Percentiles rank a stretch among this genome's conserved stretches.
Evolutionary conservation across 2,113 vertebrate genomes (phyloP).

Genomic region (Plecotus auritus): DNA sequence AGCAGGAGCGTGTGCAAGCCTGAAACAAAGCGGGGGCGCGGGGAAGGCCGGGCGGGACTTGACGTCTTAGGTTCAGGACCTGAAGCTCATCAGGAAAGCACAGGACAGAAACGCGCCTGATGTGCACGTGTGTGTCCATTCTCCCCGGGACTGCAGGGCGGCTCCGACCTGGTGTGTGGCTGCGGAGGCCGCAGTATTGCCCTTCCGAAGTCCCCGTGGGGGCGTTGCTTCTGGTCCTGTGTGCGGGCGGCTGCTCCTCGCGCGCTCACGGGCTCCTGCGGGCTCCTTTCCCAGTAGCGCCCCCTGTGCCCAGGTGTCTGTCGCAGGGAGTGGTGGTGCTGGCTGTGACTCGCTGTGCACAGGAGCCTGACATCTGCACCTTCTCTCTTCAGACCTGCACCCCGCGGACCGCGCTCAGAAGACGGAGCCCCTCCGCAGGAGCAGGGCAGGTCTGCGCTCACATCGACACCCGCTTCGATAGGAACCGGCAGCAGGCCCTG

Average conservation of each 20-base stretch:
- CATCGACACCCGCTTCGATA: background rate
- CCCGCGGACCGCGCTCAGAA: background rate
- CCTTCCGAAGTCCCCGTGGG: no score
- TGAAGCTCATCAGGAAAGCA: background rate
- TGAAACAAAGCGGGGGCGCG: no score
- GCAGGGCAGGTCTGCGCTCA: constrained; percentile 29
- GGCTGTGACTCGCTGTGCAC: background rate
- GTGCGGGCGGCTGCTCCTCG: no score
- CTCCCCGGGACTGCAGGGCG: no score
- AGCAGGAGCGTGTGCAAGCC: no score
- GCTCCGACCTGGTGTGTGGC: no score
- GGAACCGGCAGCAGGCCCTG: background rate
- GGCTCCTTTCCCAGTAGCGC: background rate
- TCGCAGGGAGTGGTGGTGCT: background rate
- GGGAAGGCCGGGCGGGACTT: background rate
- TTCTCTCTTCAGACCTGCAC: constrained; percentile 59
- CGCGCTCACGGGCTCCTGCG: no score
- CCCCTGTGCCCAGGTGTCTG: no score
- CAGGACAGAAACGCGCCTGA: background rate
- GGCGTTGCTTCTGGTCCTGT: no score
- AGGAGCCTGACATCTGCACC: constrained; percentile 37
- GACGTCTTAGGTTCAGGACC: background rate
- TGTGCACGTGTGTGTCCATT: no score
- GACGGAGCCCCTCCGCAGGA: constrained; percentile 26
- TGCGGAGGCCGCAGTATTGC: no score